Base-by-base conservation (phyloP, 2,113 vertebrate species). In the Nestor notabilis region DNA sequence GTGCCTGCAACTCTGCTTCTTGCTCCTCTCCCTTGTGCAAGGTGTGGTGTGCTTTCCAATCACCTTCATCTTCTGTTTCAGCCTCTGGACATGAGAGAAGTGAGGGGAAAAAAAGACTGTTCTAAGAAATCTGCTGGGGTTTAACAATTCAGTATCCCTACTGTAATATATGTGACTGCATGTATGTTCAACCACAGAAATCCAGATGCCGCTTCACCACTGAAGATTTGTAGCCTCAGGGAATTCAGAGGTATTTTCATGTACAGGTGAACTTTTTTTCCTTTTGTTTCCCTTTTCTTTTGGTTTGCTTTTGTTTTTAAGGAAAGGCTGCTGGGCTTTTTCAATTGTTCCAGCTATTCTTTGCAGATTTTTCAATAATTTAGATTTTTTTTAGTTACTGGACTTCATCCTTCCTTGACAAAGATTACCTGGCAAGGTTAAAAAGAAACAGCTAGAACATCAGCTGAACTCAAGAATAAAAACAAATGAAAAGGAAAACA, bases 201-300 rank as follows among this genome's bases (percentile, higher is more conserved):
- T 20, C 9, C 43, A 58, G 33, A 37, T 79, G 27, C 27, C 18
- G 39, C 35, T 50, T 58, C 37, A 84, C 19, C 29, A 25, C 8
- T 41, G 28, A 55, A 53, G 39, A 31, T 69, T 41, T 75, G n/a
- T 68, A 75, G 29, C 47, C 25, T 33, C 35, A 33, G 21, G 41
- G 55, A 76, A 49, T 13, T 11, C 23, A 53, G 13, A 58, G 19
- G 20, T 20, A 55, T 82, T 69, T 69, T 43, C 37, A 71, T 49
- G 31, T 19, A 33, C 39, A 41, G 16, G 10, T 52, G 46, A 18
- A 23, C 11, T 47, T 39, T 28, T 33, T 33, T 9, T 2, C 6
- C 13, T 10, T 1, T 15, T 23, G 28, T 15, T 28, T n/a, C 2
- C 0, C 3, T 20, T 33, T 18, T 9, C 5, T 53, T 60, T 43